Evolutionary conservation across 1,140 invertebrate species (phyloP).

Genomic region (Carposina sasakii): DNA sequence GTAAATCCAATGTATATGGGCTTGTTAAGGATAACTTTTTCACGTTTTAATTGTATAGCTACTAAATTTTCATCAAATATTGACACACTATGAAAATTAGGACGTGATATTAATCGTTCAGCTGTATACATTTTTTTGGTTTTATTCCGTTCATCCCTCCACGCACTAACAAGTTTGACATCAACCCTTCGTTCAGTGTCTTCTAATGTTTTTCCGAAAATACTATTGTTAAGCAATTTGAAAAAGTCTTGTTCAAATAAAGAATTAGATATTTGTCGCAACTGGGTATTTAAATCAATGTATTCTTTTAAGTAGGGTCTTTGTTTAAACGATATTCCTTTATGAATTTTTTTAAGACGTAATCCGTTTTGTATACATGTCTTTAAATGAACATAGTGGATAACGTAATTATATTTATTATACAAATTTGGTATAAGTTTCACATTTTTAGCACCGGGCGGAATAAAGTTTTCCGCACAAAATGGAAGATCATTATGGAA

Average conservation of each 20-base stretch:
- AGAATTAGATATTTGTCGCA: constrained; percentile 36
- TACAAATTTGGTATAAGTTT: constrained; percentile 39
- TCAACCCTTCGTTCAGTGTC: constrained; percentile 30
- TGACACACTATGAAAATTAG: constrained; percentile 4
- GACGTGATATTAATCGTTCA: constrained; percentile 30
- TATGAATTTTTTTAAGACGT: constrained; percentile 50
- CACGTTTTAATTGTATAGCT: constrained; percentile 1
- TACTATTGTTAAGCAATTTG: constrained; percentile 63
- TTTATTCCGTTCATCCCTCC: constrained; percentile 8
- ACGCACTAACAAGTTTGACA: neutral
- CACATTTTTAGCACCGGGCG: constrained; percentile 1
- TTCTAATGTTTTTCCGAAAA: constrained; percentile 68
- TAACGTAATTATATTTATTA: constrained; percentile 49
- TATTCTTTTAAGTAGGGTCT: constrained; percentile 48
- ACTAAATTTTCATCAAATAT: constrained; percentile 6
- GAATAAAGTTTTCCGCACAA: constrained; percentile 33
- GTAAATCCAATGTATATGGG: too few species aligned
- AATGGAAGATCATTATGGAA: constrained; percentile 54
- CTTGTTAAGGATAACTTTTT: too few species aligned
- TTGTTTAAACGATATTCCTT: constrained; percentile 55
- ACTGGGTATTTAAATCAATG: constrained; percentile 27
- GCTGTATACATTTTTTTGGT: constrained; percentile 9
- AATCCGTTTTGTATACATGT: constrained; percentile 43
- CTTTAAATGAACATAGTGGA: constrained; percentile 55
- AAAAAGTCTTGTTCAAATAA: constrained; percentile 64